Conservation (phyloP, 1,140 invertebrate genomes). For the Vanessa tameamea region DNA sequence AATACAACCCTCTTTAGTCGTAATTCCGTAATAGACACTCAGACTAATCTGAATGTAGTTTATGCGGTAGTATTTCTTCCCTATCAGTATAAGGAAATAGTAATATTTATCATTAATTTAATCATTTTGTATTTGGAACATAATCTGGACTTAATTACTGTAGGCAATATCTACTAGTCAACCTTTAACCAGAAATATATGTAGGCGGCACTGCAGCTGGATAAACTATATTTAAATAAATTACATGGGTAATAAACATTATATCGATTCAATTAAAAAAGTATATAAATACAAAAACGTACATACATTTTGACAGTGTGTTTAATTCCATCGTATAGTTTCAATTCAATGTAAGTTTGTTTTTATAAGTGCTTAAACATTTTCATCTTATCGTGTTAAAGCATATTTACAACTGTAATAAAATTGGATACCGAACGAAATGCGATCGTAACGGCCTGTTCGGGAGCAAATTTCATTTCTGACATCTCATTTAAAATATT, state of each 20-base stretch:
- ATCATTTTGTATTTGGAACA: no score
- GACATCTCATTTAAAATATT: constrained; percentile 37
- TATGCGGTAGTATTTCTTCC: no score
- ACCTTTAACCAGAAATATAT: no score
- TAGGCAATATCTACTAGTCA: no score
- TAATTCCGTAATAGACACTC: neutral
- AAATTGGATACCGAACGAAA: constrained; percentile 30
- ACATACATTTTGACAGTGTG: neutral
- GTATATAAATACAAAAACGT: neutral
- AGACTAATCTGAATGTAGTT: no score
- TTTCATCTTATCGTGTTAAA: constrained; percentile 27
- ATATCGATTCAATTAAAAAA: neutral
- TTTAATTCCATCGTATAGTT: neutral
- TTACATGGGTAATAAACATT: no score
- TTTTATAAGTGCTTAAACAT: constrained; percentile 18
- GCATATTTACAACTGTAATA: constrained; percentile 32
- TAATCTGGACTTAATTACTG: no score
- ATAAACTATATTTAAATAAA: no score
- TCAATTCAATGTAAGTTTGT: constrained; percentile 9
- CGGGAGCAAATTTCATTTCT: constrained; percentile 26
- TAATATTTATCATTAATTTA: no score
- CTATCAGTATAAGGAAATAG: no score
- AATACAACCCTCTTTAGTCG: neutral
- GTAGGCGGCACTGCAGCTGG: no score
- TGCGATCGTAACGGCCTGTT: constrained; percentile 27